Percentiles rank a stretch among this genome's conserved stretches.
Conservation (phyloP, 1,140 invertebrate species). For the Macrosteles quadrilineatus region DNA sequence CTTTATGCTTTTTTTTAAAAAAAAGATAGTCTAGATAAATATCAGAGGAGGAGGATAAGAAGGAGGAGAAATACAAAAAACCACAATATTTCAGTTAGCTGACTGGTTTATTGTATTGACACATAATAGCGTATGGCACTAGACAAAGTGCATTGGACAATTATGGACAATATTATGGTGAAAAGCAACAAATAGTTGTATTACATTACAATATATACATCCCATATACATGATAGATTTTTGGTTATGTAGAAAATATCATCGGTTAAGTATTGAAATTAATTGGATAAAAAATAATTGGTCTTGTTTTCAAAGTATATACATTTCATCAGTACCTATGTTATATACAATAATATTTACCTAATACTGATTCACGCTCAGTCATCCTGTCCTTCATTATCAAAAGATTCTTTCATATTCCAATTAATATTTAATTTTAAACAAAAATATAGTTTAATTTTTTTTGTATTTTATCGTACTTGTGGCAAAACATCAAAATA, state of each 20-base stretch:
- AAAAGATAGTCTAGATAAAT: too few species aligned
- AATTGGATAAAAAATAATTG: slow-evolving; percentile 20
- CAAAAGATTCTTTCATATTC: not conserved
- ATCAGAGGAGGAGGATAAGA: too few species aligned
- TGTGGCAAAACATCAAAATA: not conserved
- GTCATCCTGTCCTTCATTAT: not conserved
- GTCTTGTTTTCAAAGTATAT: slow-evolving; percentile 4
- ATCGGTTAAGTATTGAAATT: not conserved
- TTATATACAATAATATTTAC: slow-evolving; percentile 14
- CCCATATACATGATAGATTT: not conserved
- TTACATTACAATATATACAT: slow-evolving; percentile 25
- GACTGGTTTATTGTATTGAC: slow-evolving; percentile 11
- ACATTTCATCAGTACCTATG: not conserved
- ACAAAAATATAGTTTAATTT: not conserved
- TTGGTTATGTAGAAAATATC: slow-evolving; percentile 18
- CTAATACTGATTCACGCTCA: slow-evolving; percentile 1
- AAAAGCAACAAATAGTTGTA: slow-evolving; percentile 5
- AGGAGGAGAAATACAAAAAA: too few species aligned
- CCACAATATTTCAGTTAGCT: not conserved
- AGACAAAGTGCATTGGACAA: slow-evolving; percentile 5
- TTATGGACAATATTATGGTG: not conserved
- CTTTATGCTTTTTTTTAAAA: too few species aligned
- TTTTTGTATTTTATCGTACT: not conserved
- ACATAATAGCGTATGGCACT: slow-evolving; percentile 16
- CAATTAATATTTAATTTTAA: not conserved